phyloP scores from a whole-genome alignment of 2,113 vertebrate genomes.

The Lagopus muta region DNA sequence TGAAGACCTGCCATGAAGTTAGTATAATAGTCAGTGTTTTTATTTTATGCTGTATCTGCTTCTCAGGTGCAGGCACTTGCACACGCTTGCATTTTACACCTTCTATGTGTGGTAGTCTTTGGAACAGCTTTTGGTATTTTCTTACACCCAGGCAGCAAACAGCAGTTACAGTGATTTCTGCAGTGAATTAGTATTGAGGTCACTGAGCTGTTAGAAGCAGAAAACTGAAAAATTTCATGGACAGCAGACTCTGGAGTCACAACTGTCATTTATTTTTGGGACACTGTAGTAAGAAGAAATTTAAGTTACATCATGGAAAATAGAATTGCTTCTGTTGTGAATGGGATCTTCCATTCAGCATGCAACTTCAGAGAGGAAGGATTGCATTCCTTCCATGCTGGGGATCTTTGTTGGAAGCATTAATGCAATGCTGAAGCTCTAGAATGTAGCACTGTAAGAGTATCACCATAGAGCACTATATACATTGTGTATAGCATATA shows the following conservation, averaged over 20 bases:
- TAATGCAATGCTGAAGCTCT: neutral
- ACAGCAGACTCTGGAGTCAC: neutral
- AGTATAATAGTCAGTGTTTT: neutral
- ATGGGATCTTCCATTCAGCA: neutral
- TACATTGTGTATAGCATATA: neutral
- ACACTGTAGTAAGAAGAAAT: neutral
- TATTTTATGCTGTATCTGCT: neutral
- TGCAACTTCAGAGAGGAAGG: neutral
- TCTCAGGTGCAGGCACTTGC: neutral
- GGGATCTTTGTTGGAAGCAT: neutral
- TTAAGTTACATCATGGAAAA: neutral
- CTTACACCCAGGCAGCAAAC: neutral
- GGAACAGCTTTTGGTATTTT: neutral
- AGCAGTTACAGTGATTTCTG: neutral
- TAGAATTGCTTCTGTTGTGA: neutral
- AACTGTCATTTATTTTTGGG: neutral
- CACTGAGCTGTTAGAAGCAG: neutral
- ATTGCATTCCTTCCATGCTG: neutral
- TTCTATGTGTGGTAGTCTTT: neutral
- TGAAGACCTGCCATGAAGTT: neutral
- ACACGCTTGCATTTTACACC: neutral
- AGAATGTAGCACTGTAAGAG: neutral
- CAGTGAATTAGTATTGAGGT: neutral
- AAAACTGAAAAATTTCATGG: neutral
- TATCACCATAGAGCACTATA: neutral